Conservation (phyloP, 2,113 vertebrate species). For the Vicugna pacos region DNA sequence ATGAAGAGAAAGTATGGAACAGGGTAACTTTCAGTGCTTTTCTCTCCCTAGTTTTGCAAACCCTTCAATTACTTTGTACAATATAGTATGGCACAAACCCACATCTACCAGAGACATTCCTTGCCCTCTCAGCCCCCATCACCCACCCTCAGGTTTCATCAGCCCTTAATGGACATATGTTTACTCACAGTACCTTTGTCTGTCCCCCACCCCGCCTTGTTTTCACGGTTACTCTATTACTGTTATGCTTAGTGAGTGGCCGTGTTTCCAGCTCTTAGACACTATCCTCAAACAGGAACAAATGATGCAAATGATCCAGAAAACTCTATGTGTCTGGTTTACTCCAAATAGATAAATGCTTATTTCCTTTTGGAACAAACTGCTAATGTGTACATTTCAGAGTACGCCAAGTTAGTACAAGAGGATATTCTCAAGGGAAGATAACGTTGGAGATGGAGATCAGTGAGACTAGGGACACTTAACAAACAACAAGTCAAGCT, state of each 20-base stretch:
- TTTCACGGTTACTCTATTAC: not conserved
- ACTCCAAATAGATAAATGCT: not conserved
- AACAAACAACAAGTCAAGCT: not conserved
- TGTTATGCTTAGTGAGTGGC: not conserved
- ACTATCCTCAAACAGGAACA: not conserved
- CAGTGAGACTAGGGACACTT: not conserved
- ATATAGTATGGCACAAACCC: not conserved
- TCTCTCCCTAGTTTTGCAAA: not conserved
- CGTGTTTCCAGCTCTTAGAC: not conserved
- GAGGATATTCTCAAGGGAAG: not conserved
- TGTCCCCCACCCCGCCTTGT: not conserved
- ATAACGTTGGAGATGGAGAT: not conserved
- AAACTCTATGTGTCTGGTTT: not conserved
- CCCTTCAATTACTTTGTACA: not conserved
- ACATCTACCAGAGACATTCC: not conserved
- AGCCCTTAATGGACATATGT: too few species aligned
- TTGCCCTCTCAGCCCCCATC: not conserved
- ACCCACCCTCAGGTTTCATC: not conserved
- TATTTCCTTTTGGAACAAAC: not conserved
- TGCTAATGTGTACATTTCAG: not conserved
- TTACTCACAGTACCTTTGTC: not conserved
- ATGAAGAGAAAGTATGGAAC: not conserved
- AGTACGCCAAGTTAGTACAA: not conserved
- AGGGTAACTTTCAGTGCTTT: not conserved
- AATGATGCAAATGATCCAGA: not conserved